Percentiles rank a stretch among this genome's conserved stretches.
These are phyloP conservation scores for Theonella swinhoei DNA, from an alignment of 37 sponge, comb jelly and placozoan species.

Conservation along the genomic window DNA sequence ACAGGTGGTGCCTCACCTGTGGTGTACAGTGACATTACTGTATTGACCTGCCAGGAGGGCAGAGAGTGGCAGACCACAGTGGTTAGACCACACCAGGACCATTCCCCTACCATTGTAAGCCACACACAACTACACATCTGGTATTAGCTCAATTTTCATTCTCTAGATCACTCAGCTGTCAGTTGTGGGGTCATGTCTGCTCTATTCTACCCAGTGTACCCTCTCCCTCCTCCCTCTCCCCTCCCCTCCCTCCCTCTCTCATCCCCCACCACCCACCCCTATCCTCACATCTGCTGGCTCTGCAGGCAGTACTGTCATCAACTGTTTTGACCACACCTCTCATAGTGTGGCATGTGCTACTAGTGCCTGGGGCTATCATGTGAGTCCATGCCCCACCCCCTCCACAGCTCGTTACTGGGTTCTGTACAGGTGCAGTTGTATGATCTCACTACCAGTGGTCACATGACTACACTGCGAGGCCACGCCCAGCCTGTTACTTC, in stretches of 20 bases:
- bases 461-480: constrained; percentile 24
- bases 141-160: background rate
- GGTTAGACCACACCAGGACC: background rate
- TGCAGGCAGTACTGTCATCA: constrained; percentile 20
- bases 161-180: background rate
- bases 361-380: constrained; percentile 48
- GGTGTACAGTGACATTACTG: background rate
- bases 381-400: background rate
- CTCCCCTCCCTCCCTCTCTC: constrained; percentile 1
- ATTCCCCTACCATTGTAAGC: background rate
- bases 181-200: constrained; percentile 7
- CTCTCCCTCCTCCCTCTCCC: constrained; percentile 21
- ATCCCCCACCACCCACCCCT: constrained; percentile 20
- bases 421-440: constrained; percentile 51
- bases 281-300: constrained; percentile 33
- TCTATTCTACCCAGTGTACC: constrained; percentile 56
- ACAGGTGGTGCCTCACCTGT: background rate
- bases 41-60: background rate
- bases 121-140: background rate
- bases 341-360: constrained; percentile 50
- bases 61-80: background rate
- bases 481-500: constrained; percentile 26
- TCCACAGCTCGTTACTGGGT: too few species aligned
- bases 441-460: constrained; percentile 32
- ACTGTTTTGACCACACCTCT: constrained; percentile 32